Percentiles rank a stretch among this genome's conserved stretches.
These are phyloP conservation scores for Orchestes rusci DNA, from an alignment of 2,888 invertebrate genomes.

Conservation along the genomic window DNA sequence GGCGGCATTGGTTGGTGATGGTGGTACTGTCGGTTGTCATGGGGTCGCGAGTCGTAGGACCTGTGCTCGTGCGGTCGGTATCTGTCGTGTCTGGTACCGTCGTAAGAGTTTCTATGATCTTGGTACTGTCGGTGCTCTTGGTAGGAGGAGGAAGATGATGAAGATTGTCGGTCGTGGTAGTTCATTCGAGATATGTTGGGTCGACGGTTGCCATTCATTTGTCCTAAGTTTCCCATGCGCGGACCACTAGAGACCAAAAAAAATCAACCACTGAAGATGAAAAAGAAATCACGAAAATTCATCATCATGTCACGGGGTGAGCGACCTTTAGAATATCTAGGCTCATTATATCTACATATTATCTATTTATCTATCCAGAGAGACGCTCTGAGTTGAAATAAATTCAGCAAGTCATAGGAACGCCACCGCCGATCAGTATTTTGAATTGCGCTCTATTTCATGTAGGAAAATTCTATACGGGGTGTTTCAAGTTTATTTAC, in stretches of 20 bases:
- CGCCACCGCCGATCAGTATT: too few relatives aligned
- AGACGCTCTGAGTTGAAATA: too few relatives aligned
- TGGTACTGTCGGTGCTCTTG: conserved; percentile 20
- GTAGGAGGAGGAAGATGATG: conserved; percentile 13
- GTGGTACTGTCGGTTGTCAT: conserved; percentile 3
- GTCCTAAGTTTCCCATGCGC: conserved; percentile 40
- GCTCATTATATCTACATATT: too few relatives aligned
- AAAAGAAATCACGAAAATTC: too few relatives aligned
- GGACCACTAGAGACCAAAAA: conserved; percentile 40
- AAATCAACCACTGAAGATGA: too few relatives aligned
- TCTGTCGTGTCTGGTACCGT: conserved; percentile 8
- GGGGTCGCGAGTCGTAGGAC: conserved; percentile 5
- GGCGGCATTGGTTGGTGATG: conserved; percentile 6
- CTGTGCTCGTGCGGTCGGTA: conserved; percentile 5
- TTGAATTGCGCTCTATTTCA: too few relatives aligned
- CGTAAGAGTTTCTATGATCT: conserved; percentile 16
- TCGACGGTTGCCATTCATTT: conserved; percentile 38
- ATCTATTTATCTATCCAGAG: too few relatives aligned
- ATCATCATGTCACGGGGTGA: too few relatives aligned
- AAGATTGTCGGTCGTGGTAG: conserved; percentile 19
- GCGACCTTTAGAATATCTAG: too few relatives aligned
- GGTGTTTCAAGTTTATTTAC: too few relatives aligned
- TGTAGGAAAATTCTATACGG: too few relatives aligned
- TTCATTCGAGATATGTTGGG: conserved; percentile 35
- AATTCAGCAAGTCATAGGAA: too few relatives aligned